These are phyloP conservation scores for Pheucticus melanocephalus DNA, from an alignment of 2,113 vertebrate species.

Conservation along the genomic window DNA sequence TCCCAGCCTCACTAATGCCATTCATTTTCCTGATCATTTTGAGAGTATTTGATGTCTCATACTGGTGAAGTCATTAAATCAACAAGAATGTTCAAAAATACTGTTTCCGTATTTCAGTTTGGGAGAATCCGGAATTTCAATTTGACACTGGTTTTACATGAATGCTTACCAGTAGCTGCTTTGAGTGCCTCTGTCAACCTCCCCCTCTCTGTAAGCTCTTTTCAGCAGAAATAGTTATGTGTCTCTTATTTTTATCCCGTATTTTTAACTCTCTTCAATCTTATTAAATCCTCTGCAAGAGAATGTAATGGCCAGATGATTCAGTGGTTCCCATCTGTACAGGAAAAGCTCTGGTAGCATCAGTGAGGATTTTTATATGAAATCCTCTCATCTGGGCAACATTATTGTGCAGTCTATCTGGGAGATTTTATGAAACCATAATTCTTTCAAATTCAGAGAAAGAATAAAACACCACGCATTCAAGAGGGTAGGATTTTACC, in stretches of 20 bases:
- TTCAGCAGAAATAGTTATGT: background rate
- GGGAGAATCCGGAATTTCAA: background rate
- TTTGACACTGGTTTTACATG: background rate
- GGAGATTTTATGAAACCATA: background rate
- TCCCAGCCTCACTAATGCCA: background rate
- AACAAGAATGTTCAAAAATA: background rate
- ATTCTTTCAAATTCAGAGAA: background rate
- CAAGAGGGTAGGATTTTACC: background rate
- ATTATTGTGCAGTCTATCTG: background rate
- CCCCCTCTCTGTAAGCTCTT: background rate
- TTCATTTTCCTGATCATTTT: background rate
- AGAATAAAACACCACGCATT: background rate
- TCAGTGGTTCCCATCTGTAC: background rate
- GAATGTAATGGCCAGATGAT: background rate
- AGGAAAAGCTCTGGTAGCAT: background rate
- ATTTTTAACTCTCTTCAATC: conserved; percentile 12
- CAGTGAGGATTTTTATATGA: background rate
- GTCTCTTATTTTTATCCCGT: background rate
- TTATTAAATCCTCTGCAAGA: conserved; percentile 5
- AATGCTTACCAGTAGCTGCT: background rate
- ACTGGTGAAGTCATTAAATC: background rate
- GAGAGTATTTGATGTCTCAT: background rate
- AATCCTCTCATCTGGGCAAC: conserved; percentile 13
- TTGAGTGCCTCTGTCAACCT: background rate
- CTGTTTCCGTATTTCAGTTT: background rate